Percentiles rank a stretch among this genome's conserved stretches.
Conservation (phyloP, 1,140 invertebrate genomes). For the Bombus pyrosoma region DNA sequence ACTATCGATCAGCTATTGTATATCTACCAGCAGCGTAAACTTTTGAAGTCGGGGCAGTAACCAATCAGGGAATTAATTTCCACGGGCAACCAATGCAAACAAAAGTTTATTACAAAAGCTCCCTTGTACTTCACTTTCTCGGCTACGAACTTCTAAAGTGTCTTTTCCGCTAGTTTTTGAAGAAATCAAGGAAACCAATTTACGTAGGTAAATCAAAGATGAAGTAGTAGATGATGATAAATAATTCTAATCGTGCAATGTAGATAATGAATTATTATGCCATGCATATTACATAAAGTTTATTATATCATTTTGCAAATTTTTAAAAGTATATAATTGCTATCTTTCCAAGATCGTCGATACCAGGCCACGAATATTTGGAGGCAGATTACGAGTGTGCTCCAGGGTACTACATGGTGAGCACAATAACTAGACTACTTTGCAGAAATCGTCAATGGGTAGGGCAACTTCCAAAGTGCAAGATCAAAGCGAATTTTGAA, state of each 20-base stretch:
- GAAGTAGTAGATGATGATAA: background rate
- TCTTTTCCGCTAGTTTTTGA: background rate
- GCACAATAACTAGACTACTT: conserved; percentile 71
- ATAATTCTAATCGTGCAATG: background rate
- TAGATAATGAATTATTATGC: background rate
- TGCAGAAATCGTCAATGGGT: conserved; percentile 79
- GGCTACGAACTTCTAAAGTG: background rate
- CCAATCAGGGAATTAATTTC: conserved; percentile 19
- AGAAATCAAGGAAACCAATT: background rate
- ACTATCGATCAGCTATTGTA: conserved; percentile 8
- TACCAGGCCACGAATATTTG: conserved; percentile 78
- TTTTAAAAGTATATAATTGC: background rate
- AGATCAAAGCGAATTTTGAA: conserved; percentile 68
- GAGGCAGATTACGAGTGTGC: conserved; percentile 81
- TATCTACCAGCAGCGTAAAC: background rate
- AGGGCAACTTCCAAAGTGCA: conserved; percentile 77
- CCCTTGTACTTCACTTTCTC: background rate
- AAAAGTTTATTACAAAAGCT: background rate
- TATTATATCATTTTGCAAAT: background rate
- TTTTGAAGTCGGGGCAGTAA: background rate
- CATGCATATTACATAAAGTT: background rate
- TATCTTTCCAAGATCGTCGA: conserved; percentile 73
- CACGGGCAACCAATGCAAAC: background rate
- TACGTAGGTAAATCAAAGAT: background rate
- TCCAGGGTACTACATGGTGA: conserved; percentile 73